Conservation (phyloP, 2,888 invertebrate genomes). For the Euphydryas editha region DNA sequence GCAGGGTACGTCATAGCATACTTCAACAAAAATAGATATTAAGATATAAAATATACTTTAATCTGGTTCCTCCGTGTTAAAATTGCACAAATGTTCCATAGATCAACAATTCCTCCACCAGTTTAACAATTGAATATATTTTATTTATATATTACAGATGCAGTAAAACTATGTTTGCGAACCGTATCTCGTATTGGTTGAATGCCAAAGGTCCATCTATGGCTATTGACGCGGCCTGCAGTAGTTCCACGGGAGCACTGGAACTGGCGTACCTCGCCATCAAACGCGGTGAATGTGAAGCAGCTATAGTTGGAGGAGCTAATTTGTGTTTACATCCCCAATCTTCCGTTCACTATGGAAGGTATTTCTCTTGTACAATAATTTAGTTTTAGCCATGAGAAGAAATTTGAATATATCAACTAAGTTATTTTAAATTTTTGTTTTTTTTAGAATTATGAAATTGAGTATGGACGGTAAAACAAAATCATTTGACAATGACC, state of each 20-base stretch:
- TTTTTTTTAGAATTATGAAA: conserved; percentile 52
- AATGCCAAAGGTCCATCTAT: conserved; percentile 69
- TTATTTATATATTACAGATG: conserved; percentile 49
- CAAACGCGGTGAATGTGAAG: conserved; percentile 62
- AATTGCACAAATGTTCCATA: too few species aligned
- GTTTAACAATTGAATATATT: too few species aligned
- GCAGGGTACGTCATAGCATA: conserved; percentile 54
- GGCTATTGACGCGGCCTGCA: conserved; percentile 60
- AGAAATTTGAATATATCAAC: not conserved
- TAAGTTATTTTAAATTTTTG: not conserved
- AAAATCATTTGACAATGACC: conserved; percentile 92
- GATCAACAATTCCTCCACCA: too few species aligned
- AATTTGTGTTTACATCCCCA: conserved; percentile 84
- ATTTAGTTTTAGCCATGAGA: too few species aligned
- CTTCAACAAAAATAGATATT: not conserved
- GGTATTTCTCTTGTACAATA: conserved; percentile 53
- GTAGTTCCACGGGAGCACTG: conserved; percentile 60
- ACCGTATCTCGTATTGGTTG: conserved; percentile 73
- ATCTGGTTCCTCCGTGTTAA: too few species aligned
- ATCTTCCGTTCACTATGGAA: conserved; percentile 58
- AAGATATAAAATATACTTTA: not conserved
- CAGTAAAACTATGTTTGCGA: conserved; percentile 66
- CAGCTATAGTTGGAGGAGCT: conserved; percentile 85
- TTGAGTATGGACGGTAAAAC: conserved; percentile 92
- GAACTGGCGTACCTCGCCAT: conserved; percentile 62